Base-by-base conservation (phyloP, 35 echinoderm and acorn worm genomes). In the Strongylocentrotus purpuratus region DNA sequence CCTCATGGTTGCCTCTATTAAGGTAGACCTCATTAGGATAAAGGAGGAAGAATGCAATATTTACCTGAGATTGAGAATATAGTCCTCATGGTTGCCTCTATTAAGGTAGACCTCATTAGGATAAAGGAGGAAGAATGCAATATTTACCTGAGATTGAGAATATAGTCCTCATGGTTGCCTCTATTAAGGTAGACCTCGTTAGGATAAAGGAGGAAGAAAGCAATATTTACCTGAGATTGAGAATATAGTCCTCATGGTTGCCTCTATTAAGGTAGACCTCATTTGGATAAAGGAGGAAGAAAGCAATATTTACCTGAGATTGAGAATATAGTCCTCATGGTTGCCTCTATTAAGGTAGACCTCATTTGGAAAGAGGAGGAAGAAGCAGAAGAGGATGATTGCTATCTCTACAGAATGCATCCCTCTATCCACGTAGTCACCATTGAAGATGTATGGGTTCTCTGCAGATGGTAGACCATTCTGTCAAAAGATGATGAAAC, bases 401-500 rank as follows among this genome's bases (percentile, higher is more conserved):
- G 98, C 98, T 45, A 97, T 97, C 70, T 99, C 98, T 11, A 99
- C 97, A 5, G 98, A 99, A 86, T 96, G 65, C 12, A 94, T 91
- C 11, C 98, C 98, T 86, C 98, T 96, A 91, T 99, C 98, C 14
- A 99, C 98, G 88, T 95, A 99, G 87, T 99, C 98, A 61, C 98
- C 98, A 90, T 99, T 99, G 96, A 99, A 99, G 86, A 99, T 92
- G 86, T 99, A 99, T 13, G 98, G 98, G 92, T 99, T 99, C 33
- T 97, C 98, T 25, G 97, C 92, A 25, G 97, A 96, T 86, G 98
- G 98, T 33, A 96, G 94, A 48, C 98, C 98, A 96, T 99, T 99
- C 98, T 99, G 94, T 45, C 4, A 91, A 71, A 61, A 96, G 65
- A 70, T 46, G 33, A 50, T 35, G 60, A 96, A 87, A 45, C 48